Evolutionary conservation across 2,888 invertebrate genomes (phyloP), one percentile per base, ranked within the genome.

Genomic region (Octodonta nipae): DNA sequence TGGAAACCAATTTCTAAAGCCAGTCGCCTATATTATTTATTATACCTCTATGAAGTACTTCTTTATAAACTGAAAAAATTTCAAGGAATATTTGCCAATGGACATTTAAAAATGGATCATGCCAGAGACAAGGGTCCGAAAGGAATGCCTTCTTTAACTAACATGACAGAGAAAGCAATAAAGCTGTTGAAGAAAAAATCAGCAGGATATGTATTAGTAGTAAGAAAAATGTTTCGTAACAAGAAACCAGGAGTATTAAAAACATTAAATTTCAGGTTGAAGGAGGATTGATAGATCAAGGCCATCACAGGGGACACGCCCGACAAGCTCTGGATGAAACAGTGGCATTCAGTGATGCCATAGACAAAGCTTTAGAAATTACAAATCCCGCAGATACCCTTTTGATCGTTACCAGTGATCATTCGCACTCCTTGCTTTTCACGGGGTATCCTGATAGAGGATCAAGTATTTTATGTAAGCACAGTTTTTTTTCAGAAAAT

Each of bases 251-350:
- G n/a, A n/a, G n/a, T n/a, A n/a, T n/a, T n/a, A n/a, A n/a, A n/a
- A n/a, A n/a, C 24, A 22, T 22, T n/a, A 22, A 3, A 25, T 44
- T 52, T 24, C 41, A 79, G 78, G 76, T 87, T 14, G 87, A 87
- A 66, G 85, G 85, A 6, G 88, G 87, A 1, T 70, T 83, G 48
- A 84, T 89, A 38, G 88, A 89, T 59, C 77, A 77, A 56, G 85
- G 82, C 0, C 87, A 89, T 56, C 93, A 93, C 58, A 69, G 79
- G 2, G 85, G 85, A 10, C 70, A 71, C 37, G 84, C 83, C 0
- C 73, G 73, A 39, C 74, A 71, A 30, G 87, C 91, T 0, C 63
- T 93, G 6, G 68, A 73, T 33, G 91, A 93, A 57, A 75, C 85
- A 0, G 63, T 81, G 0, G 77, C 79, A 1, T 69, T 93, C 45